These are phyloP conservation scores for Platycnemis pennipes DNA, from an alignment of 2,888 invertebrate genomes.

Conservation along the genomic window DNA sequence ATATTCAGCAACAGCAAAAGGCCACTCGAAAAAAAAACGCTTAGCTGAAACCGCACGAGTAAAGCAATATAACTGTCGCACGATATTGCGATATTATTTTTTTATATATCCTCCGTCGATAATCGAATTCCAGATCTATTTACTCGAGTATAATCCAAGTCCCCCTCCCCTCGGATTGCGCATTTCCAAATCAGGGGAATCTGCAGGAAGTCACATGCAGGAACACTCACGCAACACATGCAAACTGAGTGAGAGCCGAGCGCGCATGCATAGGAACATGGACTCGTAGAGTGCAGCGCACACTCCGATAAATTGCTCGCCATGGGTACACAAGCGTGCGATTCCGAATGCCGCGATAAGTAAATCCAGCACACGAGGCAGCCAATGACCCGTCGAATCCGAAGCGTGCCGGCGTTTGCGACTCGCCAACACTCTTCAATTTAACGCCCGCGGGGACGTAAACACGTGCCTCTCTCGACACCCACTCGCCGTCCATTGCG, in stretches of 20 bases:
- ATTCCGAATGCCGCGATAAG: slow-evolving; percentile 9
- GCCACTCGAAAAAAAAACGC: neutral
- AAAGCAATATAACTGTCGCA: neutral
- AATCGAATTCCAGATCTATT: slow-evolving; percentile 9
- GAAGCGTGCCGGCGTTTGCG: neutral
- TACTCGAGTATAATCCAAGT: slow-evolving; percentile 7
- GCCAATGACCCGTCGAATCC: neutral
- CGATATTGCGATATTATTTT: neutral
- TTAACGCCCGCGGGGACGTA: neutral
- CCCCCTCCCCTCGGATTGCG: neutral
- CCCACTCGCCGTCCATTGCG: neutral
- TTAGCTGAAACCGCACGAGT: neutral
- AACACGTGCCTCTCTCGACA: neutral
- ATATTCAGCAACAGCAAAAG: neutral
- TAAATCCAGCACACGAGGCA: neutral
- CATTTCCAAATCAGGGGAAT: neutral
- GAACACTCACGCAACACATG: too few species aligned
- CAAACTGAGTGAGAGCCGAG: neutral
- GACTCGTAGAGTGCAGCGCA: neutral
- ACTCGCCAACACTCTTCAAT: slow-evolving; percentile 25
- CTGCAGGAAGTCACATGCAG: neutral
- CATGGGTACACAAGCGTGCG: neutral
- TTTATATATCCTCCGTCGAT: neutral
- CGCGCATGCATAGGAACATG: neutral
- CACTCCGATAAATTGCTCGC: neutral